phyloP scores from a whole-genome alignment of 2,888 invertebrate genomes.

The Nomada lathburiana region DNA sequence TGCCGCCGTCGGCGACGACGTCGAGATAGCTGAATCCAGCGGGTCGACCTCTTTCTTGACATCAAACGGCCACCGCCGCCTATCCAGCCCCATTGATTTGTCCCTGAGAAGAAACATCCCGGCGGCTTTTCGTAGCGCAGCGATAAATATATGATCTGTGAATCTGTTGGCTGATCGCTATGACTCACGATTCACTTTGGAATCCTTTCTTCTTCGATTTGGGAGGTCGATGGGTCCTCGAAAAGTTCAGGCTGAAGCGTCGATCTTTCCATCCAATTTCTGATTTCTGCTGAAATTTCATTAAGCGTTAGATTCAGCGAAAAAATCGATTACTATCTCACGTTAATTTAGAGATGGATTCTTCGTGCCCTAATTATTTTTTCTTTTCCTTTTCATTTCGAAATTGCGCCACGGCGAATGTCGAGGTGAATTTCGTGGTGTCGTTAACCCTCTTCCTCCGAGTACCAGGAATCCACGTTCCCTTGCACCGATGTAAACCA shows the following conservation, averaged over 20 bases:
- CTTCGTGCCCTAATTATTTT: background rate
- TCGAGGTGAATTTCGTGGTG: slow-evolving; percentile 1
- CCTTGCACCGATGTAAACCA: slow-evolving; percentile 42
- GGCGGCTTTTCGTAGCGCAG: slow-evolving; percentile 32
- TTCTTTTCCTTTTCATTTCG: background rate
- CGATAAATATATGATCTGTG: slow-evolving; percentile 60
- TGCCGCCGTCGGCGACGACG: slow-evolving; percentile 68
- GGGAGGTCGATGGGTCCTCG: background rate
- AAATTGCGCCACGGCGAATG: background rate
- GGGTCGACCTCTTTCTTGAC: slow-evolving; percentile 58
- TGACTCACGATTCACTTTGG: slow-evolving; percentile 17
- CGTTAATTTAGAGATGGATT: background rate
- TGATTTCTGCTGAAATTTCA: background rate
- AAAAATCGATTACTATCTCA: no score
- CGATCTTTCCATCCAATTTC: background rate
- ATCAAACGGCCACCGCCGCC: slow-evolving; percentile 63
- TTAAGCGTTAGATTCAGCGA: background rate
- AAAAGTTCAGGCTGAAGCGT: background rate
- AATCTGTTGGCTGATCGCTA: slow-evolving; percentile 33
- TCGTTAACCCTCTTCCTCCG: slow-evolving; percentile 15
- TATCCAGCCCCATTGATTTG: slow-evolving; percentile 54
- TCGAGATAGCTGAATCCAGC: slow-evolving; percentile 68
- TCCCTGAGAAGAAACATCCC: slow-evolving; percentile 53
- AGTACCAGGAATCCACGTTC: slow-evolving; percentile 32
- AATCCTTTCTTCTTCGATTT: background rate